Evolutionary conservation across 1,140 invertebrate species (phyloP), one percentile per base, ranked within the genome.

Genomic region (Drosophila setifemur): DNA sequence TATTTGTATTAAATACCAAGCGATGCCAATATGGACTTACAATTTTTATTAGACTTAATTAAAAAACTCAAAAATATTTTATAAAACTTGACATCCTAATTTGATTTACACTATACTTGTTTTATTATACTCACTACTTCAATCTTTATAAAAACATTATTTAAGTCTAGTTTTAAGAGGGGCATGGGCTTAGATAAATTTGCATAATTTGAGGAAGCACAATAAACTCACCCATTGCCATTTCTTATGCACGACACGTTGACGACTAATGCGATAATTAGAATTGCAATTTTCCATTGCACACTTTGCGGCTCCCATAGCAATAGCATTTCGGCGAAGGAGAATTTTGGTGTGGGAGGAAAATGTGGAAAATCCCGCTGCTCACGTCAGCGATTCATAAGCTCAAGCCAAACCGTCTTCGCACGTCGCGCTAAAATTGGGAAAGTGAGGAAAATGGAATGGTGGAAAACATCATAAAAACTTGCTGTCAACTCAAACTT

Each of bases 161-260:
- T 14, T 37, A 16, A 37, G 33, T 8, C 3, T 8, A 4, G 12
- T 9, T 39, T 69, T 25, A 42, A 33, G 28, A 23, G 9, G 3
- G 25, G 26, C 8, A 35, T 3, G 16, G 29, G 29, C 18, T 61
- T 33, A 28, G 33, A 42, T 11, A 58, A 74, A 83, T 85, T 83
- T 78, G 74, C 79, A 83, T 83, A 85, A 82, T 73, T 82, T 60
- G 48, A 58, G 52, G 37, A 61, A 52, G 39, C 58, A 28, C 28
- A 42, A 48, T 81, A 45, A 58, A 74, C 79, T 85, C 66, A 85
- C 79, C 77, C 67, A 31, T 55, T 50, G 57, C 52, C 57, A 64
- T 89, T 89, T 73, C 87, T 79, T 85, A 89, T 89, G 87, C 87
- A 83, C 63, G 67, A 83, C 87, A 88, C 87, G 87, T 89, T 49